phyloP scores from a whole-genome alignment of 2,797 vertebrate species.

The Hydrophis major region DNA sequence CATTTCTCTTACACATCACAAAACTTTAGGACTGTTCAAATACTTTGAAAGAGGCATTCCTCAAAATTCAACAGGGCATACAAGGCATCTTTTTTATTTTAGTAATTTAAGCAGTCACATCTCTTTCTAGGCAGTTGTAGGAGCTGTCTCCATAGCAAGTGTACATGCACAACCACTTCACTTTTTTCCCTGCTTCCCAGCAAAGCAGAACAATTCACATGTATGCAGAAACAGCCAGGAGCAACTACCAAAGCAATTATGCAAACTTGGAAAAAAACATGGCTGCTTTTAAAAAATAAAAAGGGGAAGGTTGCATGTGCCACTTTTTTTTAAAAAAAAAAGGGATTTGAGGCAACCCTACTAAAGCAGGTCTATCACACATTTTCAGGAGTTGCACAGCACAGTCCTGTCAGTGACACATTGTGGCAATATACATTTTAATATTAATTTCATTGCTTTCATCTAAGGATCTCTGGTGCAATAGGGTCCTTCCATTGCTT shows the following conservation, averaged over 20 bases:
- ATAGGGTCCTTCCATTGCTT: constrained; percentile 38
- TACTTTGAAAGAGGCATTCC: background rate
- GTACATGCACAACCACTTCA: background rate
- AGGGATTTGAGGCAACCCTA: background rate
- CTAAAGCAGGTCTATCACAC: background rate
- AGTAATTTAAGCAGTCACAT: background rate
- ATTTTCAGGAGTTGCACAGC: background rate
- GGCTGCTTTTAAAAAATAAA: background rate
- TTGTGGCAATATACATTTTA: background rate
- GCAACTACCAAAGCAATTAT: background rate
- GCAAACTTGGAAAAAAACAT: background rate
- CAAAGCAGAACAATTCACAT: background rate
- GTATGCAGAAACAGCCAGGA: background rate
- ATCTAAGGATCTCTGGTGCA: constrained; percentile 40
- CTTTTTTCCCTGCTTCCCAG: background rate
- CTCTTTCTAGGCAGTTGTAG: background rate
- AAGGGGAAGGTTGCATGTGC: background rate
- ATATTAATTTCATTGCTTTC: background rate
- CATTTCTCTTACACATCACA: background rate
- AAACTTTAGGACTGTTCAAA: background rate
- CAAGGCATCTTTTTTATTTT: background rate
- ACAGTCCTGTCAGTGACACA: background rate
- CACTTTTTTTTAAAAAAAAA: background rate
- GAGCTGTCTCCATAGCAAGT: background rate
- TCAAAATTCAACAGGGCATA: background rate